Conservation (phyloP, 2,113 vertebrate genomes). For the Perccottus glenii region DNA sequence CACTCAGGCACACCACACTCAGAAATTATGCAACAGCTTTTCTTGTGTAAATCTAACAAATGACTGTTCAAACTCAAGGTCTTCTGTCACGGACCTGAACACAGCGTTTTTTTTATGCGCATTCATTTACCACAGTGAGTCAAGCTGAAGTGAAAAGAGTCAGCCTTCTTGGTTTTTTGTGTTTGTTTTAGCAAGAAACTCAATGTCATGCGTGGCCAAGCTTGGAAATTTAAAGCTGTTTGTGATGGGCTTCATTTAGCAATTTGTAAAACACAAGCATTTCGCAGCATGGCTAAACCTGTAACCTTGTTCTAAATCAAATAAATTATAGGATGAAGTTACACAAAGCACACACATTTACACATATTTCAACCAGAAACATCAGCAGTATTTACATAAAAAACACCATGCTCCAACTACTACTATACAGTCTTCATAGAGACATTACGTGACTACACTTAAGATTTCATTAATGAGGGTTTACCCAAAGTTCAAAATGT, state of each 20-base stretch:
- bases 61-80: conserved; percentile 26
- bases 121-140: conserved; percentile 46
- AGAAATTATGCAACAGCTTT: conserved; percentile 27
- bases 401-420: not conserved
- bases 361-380: too few species aligned
- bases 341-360: too few species aligned
- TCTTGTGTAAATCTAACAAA: conserved; percentile 16
- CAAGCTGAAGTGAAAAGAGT: conserved; percentile 13
- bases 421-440: not conserved
- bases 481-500: not conserved
- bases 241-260: not conserved
- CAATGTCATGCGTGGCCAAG: conserved; percentile 38
- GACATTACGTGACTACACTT: not conserved
- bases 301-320: not conserved
- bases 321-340: too few species aligned
- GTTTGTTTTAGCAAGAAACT: conserved; percentile 48
- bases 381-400: too few species aligned
- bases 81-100: conserved; percentile 12
- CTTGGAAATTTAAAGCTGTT: conserved; percentile 38
- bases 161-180: conserved; percentile 23
- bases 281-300: not conserved
- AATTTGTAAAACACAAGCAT: not conserved
- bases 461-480: not conserved
- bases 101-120: conserved; percentile 18
- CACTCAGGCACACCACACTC: not conserved